phyloP scores from a whole-genome alignment of 2,113 vertebrate species.

The Prinia subflava region DNA sequence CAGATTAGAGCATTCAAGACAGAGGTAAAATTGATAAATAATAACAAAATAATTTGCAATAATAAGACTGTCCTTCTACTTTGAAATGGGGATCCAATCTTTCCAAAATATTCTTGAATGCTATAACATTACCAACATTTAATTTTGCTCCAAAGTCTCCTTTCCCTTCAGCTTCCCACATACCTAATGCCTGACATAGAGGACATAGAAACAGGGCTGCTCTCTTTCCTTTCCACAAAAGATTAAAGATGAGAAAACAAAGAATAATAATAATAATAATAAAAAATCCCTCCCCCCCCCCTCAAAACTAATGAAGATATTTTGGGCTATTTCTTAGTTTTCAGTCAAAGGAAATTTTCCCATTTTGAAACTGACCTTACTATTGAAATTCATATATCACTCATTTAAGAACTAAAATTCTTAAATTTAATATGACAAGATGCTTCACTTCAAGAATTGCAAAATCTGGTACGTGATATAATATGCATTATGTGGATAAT shows the following conservation, averaged over 20 bases:
- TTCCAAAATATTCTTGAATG: background rate
- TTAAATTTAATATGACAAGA: background rate
- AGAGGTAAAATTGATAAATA: background rate
- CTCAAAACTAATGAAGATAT: background rate
- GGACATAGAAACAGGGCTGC: background rate
- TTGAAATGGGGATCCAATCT: rapidly evolving
- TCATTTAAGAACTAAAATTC: background rate
- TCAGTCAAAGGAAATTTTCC: background rate
- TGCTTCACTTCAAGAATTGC: background rate
- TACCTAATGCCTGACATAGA: rapidly evolving
- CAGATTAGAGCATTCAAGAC: background rate
- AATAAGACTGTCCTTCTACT: background rate
- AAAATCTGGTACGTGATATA: background rate
- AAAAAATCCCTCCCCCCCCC: too few relatives aligned
- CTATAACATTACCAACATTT: background rate
- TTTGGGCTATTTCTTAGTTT: background rate
- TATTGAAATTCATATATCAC: background rate
- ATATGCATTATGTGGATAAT: background rate
- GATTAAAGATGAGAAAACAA: too few relatives aligned
- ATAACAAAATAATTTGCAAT: background rate
- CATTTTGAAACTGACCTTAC: background rate
- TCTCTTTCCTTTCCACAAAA: background rate
- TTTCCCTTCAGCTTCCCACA: background rate
- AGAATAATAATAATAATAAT: too few relatives aligned
- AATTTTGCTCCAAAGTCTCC: background rate